Evolutionary conservation across 1,140 invertebrate genomes (phyloP).

Genomic region (Drosophila orena): DNA sequence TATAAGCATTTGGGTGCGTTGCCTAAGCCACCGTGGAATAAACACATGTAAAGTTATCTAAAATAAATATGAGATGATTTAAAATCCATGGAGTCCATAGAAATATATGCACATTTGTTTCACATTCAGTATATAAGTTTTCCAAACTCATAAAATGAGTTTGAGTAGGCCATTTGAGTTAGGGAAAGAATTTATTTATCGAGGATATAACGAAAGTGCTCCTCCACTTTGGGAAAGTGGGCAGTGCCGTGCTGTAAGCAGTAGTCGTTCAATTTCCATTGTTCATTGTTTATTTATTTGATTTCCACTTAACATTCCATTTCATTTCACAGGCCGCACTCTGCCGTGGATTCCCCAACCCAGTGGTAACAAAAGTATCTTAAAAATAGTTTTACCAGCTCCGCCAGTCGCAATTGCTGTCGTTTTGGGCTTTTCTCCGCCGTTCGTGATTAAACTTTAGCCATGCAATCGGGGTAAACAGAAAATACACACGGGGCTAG

Average conservation of each 20-base stretch:
- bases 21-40: constrained; percentile 13
- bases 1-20: constrained; percentile 10
- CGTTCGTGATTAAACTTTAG: constrained; percentile 31
- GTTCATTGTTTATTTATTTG: constrained; percentile 9
- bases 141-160: too few species aligned
- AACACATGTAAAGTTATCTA: too few species aligned
- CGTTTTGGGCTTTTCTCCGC: constrained; percentile 21
- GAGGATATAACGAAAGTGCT: background rate
- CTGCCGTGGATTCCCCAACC: constrained; percentile 1
- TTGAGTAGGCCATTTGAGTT: background rate
- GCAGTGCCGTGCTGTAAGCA: background rate
- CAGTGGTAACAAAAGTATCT: constrained; percentile 7
- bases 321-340: background rate
- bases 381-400: constrained; percentile 15
- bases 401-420: constrained; percentile 18
- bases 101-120: too few species aligned
- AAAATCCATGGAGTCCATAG: too few species aligned
- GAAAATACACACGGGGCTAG: background rate
- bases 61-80: too few species aligned
- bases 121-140: too few species aligned
- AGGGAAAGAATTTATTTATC: background rate
- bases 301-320: constrained; percentile 12
- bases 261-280: background rate
- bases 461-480: constrained; percentile 20
- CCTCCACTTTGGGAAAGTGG: background rate